Evolutionary conservation across 2,797 vertebrate species (phyloP).

Genomic region (Pseudochaenichthys georgianus): DNA sequence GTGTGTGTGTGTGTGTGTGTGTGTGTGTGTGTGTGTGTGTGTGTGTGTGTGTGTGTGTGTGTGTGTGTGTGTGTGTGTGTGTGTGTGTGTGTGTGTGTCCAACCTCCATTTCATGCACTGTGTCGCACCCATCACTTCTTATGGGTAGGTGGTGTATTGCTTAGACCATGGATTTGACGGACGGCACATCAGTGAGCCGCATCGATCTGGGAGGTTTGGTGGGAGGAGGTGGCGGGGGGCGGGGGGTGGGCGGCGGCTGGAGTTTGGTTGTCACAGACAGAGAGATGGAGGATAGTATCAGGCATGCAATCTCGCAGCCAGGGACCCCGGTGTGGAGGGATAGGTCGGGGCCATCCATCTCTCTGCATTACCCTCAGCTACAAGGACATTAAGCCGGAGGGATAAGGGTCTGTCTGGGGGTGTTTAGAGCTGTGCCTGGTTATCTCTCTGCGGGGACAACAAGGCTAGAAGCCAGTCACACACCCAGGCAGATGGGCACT

Average conservation of each 20-base stretch:
- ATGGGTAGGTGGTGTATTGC: constrained; percentile 76
- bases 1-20: too few relatives aligned
- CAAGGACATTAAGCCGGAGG: constrained; percentile 85
- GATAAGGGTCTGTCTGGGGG: constrained; percentile 84
- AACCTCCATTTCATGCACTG: constrained; percentile 72
- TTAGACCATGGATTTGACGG: constrained; percentile 78
- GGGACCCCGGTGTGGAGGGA: constrained; percentile 75
- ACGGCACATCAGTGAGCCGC: constrained; percentile 75
- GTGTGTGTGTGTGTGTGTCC: constrained; percentile 35
- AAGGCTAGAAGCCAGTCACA: constrained; percentile 58
- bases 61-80: constrained; percentile 27
- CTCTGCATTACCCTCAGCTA: constrained; percentile 81
- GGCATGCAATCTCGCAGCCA: constrained; percentile 83
- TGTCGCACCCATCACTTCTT: constrained; percentile 72
- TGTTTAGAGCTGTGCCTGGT: constrained; percentile 82
- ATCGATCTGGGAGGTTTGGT: constrained; percentile 79
- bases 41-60: too few relatives aligned
- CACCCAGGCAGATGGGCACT: constrained; percentile 68
- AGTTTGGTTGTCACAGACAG: constrained; percentile 79
- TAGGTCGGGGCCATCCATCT: constrained; percentile 83
- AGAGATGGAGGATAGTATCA: constrained; percentile 85
- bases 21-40: neutral
- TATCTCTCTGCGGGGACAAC: constrained; percentile 76
- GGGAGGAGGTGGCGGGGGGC: constrained; percentile 32
- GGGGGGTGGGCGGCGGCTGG: constrained; percentile 15